Conservation (phyloP, 30 jellyfish, hydroid and myxozoan genomes). For the Turritopsis rubra region DNA sequence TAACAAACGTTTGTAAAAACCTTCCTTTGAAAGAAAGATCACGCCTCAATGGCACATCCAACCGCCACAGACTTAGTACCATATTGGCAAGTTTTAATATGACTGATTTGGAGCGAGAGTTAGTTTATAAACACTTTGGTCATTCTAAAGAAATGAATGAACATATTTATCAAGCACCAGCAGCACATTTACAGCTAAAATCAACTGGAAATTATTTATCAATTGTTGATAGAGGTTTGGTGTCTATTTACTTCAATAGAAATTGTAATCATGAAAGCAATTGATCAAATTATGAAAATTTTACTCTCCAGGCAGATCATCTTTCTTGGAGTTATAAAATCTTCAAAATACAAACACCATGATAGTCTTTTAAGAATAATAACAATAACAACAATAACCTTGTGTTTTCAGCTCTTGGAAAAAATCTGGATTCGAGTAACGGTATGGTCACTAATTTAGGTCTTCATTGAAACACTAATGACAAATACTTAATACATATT, state of each 20-base stretch:
- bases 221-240: conserved; percentile 12
- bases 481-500: not conserved
- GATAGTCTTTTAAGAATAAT: not conserved
- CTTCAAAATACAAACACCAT: not conserved
- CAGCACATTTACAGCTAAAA: conserved; percentile 9
- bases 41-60: not conserved
- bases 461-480: not conserved
- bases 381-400: not conserved
- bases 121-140: conserved; percentile 27
- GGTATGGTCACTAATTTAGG: not conserved
- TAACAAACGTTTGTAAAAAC: not conserved
- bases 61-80: conserved; percentile 13
- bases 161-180: conserved; percentile 19
- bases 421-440: not conserved
- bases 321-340: not conserved
- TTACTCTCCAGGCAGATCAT: not conserved
- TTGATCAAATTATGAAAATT: not conserved
- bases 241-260: not conserved
- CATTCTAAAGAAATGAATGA: conserved; percentile 13
- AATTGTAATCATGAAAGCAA: not conserved
- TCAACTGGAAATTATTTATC: conserved; percentile 20
- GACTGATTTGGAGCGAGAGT: conserved; percentile 24
- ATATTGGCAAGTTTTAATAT: not conserved
- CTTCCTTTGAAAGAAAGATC: conserved; percentile 14
- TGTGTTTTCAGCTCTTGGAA: not conserved